Percentiles rank a stretch among this genome's conserved stretches.
Evolutionary conservation across 2,888 invertebrate genomes (phyloP).

Genomic region (Saturnia pavonia): DNA sequence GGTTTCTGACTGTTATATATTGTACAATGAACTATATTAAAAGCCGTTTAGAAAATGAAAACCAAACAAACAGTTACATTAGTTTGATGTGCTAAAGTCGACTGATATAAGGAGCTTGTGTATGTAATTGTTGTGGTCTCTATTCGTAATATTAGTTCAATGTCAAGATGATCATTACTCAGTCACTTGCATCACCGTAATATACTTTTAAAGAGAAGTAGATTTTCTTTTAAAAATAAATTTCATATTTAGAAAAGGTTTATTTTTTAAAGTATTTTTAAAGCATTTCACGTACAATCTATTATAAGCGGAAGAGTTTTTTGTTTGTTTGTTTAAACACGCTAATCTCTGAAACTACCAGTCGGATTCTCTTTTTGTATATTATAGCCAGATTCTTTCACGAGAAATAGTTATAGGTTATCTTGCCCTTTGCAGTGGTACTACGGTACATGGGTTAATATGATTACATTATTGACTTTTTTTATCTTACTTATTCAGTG

Average conservation of each 20-base stretch:
- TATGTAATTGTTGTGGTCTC: slow-evolving; percentile 34
- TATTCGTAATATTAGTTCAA: slow-evolving; percentile 49
- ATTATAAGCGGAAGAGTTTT: no score
- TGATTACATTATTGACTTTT: no score
- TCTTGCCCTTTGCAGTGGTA: no score
- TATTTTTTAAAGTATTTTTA: background rate
- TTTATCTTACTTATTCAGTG: no score
- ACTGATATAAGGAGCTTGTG: slow-evolving; percentile 31
- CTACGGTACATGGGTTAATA: no score
- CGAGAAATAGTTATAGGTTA: no score
- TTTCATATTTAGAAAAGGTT: background rate
- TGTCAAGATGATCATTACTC: slow-evolving; percentile 48
- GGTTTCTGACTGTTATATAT: background rate
- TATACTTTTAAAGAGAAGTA: slow-evolving; percentile 29
- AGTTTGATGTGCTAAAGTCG: slow-evolving; percentile 23
- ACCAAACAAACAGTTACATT: background rate
- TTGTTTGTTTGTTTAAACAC: no score
- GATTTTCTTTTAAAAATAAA: background rate
- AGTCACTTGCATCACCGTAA: slow-evolving; percentile 32
- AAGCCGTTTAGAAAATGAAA: background rate
- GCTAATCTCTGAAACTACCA: no score
- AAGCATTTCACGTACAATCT: no score
- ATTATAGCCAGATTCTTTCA: no score
- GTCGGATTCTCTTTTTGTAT: no score
- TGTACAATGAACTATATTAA: background rate